A percentile compares a stretch with the other conserved stretches of the same genome.
These are phyloP conservation scores for Atethmia centrago DNA, from an alignment of 2,888 invertebrate genomes.

Conservation along the genomic window DNA sequence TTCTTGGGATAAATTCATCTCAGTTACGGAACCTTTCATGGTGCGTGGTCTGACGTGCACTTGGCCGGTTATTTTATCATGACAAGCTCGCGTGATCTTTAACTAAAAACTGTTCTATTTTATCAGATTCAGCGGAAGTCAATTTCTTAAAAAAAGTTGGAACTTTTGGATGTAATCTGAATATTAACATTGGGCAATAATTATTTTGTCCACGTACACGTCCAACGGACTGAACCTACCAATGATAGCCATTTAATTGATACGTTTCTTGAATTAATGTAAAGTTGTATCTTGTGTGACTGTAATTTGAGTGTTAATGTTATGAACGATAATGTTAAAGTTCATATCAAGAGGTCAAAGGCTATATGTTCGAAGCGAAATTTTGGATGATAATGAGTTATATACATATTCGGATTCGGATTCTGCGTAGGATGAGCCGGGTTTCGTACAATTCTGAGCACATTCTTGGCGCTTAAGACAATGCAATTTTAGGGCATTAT, in stretches of 20 bases:
- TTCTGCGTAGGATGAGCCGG: too few relatives aligned
- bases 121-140: too few relatives aligned
- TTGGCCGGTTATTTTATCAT: too few relatives aligned
- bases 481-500: too few relatives aligned
- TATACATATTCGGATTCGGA: too few relatives aligned
- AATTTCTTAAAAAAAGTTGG: background rate
- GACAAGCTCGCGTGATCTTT: background rate
- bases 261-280: slow-evolving; percentile 7
- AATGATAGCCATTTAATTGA: background rate
- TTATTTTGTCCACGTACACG: background rate
- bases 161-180: background rate
- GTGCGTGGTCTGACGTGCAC: too few relatives aligned
- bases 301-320: slow-evolving; percentile 7
- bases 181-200: background rate
- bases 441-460: too few relatives aligned
- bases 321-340: slow-evolving; percentile 1
- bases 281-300: slow-evolving; percentile 6
- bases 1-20: too few relatives aligned
- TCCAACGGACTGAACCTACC: background rate
- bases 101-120: background rate
- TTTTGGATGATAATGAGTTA: too few relatives aligned
- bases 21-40: too few relatives aligned
- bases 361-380: too few relatives aligned
- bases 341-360: background rate
- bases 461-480: too few relatives aligned